phyloP scores from a whole-genome alignment of 2,113 vertebrate species.

The Mohoua ochrocephala region DNA sequence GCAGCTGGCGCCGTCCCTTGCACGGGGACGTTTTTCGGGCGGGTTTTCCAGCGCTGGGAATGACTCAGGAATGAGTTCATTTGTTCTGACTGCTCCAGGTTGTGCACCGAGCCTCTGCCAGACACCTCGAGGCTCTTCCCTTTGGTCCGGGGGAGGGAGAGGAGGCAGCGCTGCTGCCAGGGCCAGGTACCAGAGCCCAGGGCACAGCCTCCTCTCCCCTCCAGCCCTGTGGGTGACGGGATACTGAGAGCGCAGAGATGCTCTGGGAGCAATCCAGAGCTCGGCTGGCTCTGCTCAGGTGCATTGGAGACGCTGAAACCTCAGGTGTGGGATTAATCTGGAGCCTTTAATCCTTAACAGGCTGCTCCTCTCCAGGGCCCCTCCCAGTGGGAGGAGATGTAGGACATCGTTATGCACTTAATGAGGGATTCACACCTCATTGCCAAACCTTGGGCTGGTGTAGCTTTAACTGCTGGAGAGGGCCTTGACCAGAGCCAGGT shows the following conservation, averaged over 20 bases:
- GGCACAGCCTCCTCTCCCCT: background rate
- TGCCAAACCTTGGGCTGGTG: background rate
- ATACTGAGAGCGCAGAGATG: fast-evolving
- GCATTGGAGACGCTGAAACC: background rate
- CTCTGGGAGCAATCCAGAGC: background rate
- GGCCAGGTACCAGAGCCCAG: background rate
- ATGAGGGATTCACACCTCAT: background rate
- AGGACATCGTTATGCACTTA: background rate
- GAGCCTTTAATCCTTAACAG: background rate
- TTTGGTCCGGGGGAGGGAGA: background rate
- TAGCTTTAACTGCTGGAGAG: background rate
- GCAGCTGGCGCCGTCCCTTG: background rate
- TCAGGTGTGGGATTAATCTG: background rate
- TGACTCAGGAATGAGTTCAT: background rate
- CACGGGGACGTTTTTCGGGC: fast-evolving
- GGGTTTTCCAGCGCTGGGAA: background rate
- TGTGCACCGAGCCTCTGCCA: background rate
- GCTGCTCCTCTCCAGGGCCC: background rate
- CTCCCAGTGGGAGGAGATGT: background rate
- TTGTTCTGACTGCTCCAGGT: background rate
- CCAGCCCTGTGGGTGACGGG: background rate
- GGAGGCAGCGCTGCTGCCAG: background rate
- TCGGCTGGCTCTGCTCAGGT: background rate
- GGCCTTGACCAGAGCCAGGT: background rate
- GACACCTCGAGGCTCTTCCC: background rate